Conservation (phyloP, 2,797 vertebrate species). For the Chelmon rostratus region DNA sequence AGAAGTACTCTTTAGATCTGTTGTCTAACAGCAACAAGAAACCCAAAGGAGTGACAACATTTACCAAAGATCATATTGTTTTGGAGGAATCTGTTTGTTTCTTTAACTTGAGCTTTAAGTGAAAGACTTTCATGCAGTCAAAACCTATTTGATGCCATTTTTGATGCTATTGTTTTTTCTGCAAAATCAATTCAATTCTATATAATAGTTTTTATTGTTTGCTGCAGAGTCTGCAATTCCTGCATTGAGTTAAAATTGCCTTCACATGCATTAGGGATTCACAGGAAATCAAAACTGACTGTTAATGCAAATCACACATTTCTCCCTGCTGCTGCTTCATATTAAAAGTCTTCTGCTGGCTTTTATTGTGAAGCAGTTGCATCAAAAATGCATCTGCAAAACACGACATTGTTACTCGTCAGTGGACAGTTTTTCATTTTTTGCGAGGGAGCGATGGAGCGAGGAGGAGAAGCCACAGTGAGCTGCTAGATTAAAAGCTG, state of each 20-base stretch:
- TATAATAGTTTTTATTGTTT: not conserved
- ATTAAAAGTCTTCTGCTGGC: not conserved
- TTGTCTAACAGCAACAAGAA: not conserved
- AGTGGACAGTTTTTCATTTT: not conserved
- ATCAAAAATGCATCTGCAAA: not conserved
- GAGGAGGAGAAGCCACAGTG: not conserved
- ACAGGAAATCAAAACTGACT: not conserved
- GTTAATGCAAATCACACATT: not conserved
- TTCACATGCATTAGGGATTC: not conserved
- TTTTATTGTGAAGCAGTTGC: not conserved
- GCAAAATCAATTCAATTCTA: not conserved
- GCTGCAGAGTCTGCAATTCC: not conserved
- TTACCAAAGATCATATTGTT: not conserved
- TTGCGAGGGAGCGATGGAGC: not conserved
- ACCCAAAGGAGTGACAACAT: not conserved
- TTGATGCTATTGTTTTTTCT: too few relatives aligned
- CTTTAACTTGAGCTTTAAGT: not conserved
- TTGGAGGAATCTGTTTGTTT: not conserved
- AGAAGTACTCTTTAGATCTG: not conserved
- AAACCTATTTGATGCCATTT: not conserved
- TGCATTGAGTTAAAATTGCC: not conserved
- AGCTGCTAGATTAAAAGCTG: not conserved
- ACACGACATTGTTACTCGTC: not conserved
- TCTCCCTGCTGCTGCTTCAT: not conserved
- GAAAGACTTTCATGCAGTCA: not conserved